Percentiles rank a stretch among this genome's conserved stretches.
Evolutionary conservation across 2,888 invertebrate species (phyloP).

Genomic region (Odontocerum albicorne): DNA sequence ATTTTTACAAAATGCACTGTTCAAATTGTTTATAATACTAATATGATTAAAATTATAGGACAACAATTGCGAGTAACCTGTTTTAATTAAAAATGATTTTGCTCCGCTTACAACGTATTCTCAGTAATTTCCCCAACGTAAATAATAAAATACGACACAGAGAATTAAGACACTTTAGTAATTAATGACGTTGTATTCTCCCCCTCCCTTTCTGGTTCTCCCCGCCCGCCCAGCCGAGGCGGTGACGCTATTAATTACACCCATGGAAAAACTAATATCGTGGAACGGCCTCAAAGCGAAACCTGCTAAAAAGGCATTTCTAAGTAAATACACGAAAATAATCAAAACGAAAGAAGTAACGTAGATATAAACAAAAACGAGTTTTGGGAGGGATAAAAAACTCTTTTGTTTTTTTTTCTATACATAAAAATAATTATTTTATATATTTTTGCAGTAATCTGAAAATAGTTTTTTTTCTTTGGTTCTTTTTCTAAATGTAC

Average conservation of each 20-base stretch:
- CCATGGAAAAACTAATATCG: constrained; percentile 12
- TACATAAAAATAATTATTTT: too few species aligned
- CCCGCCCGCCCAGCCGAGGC: not conserved
- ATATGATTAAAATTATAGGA: not conserved
- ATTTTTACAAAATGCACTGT: too few species aligned
- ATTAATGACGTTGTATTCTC: not conserved
- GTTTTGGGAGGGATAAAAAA: too few species aligned
- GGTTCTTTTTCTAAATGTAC: too few species aligned
- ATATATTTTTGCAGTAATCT: too few species aligned
- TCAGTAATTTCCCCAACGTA: constrained; percentile 6
- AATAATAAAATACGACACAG: constrained; percentile 17
- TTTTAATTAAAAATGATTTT: constrained; percentile 11
- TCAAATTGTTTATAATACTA: not conserved
- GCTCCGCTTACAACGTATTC: not conserved
- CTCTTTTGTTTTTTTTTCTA: too few species aligned
- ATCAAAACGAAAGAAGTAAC: too few species aligned
- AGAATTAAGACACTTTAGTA: constrained; percentile 10
- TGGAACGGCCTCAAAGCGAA: too few species aligned
- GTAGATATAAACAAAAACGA: too few species aligned
- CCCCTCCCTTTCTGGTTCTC: not conserved
- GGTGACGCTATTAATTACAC: constrained; percentile 12
- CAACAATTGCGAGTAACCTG: not conserved
- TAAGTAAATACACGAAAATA: too few species aligned
- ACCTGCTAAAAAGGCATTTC: too few species aligned
- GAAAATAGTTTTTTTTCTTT: too few species aligned